Conservation (phyloP, 1,140 invertebrate species). For the Mesaphorura yosii region DNA sequence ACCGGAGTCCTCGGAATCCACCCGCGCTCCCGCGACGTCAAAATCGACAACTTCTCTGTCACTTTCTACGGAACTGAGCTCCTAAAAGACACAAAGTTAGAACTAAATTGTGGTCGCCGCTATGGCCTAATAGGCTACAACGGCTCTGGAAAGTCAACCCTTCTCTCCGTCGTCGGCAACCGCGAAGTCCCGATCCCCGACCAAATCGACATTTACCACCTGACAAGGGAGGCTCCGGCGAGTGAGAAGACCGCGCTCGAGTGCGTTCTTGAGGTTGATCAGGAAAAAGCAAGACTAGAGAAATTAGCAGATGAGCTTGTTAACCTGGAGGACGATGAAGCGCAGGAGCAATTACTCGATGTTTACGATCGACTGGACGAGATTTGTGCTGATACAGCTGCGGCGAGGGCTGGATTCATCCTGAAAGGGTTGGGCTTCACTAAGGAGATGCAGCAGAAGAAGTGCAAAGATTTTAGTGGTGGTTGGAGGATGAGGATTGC, state of each 20-base stretch:
- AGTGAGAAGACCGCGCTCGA: constrained; percentile 61
- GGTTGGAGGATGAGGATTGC: constrained; percentile 99
- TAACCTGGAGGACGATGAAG: constrained; percentile 76
- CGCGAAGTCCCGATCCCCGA: constrained; percentile 92
- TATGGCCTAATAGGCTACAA: constrained; percentile 81
- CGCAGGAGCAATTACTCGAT: constrained; percentile 92
- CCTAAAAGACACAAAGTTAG: constrained; percentile 86
- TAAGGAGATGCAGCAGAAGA: constrained; percentile 80
- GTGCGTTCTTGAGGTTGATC: constrained; percentile 97
- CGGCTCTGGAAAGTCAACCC: constrained; percentile 66
- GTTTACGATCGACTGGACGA: constrained; percentile 96
- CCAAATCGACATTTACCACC: constrained; percentile 94
- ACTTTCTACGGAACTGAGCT: constrained; percentile 96
- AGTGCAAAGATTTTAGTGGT: constrained; percentile 89
- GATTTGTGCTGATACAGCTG: constrained; percentile 87
- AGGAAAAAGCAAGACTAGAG: constrained; percentile 82
- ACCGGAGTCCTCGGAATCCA: constrained; percentile 91
- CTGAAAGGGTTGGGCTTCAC: constrained; percentile 94
- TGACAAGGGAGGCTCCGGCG: constrained; percentile 70
- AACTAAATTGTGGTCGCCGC: constrained; percentile 89
- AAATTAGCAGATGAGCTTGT: constrained; percentile 82
- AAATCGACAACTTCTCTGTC: constrained; percentile 93
- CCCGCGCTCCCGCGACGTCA: constrained; percentile 86
- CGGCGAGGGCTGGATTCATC: constrained; percentile 84
- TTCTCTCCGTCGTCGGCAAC: constrained; percentile 80